A percentile compares a stretch with the other conserved stretches of the same genome.
Evolutionary conservation across 2,888 invertebrate species (phyloP).

Genomic region (Clanis bilineata): DNA sequence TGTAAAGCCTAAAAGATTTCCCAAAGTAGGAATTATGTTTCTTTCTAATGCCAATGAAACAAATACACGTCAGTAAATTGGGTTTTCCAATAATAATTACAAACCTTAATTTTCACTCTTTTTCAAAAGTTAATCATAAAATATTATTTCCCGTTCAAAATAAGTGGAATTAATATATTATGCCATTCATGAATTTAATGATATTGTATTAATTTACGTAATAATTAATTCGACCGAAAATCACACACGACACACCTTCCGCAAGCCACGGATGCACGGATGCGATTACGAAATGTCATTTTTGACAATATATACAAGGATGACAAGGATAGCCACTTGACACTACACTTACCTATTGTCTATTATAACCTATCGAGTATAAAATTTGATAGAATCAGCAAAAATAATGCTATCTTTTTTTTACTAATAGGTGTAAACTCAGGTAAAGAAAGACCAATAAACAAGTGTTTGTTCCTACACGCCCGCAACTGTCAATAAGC

Average conservation of each 20-base stretch:
- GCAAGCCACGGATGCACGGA: conserved; percentile 18
- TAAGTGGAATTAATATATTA: not conserved
- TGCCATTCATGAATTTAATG: not conserved
- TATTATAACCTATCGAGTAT: too few species aligned
- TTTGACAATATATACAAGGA: not conserved
- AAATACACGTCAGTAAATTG: conserved; percentile 63
- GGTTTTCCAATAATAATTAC: conserved; percentile 27
- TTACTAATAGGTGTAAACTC: too few species aligned
- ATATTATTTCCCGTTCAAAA: not conserved
- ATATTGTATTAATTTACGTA: not conserved
- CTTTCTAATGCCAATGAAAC: conserved; percentile 44
- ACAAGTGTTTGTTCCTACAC: too few species aligned
- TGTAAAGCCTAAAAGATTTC: conserved; percentile 55
- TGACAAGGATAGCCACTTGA: not conserved
- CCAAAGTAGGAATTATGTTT: conserved; percentile 20
- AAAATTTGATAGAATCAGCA: too few species aligned
- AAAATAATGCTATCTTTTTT: too few species aligned
- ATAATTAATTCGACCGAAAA: too few species aligned
- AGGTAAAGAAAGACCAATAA: too few species aligned
- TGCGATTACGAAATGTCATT: conserved; percentile 14
- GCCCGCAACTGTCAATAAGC: too few species aligned
- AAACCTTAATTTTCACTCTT: conserved; percentile 62
- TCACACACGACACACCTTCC: conserved; percentile 1
- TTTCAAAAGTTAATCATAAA: not conserved
- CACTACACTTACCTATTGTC: not conserved